These are phyloP conservation scores for Mycteria americana DNA, from an alignment of 2,797 vertebrate species.

Conservation along the genomic window DNA sequence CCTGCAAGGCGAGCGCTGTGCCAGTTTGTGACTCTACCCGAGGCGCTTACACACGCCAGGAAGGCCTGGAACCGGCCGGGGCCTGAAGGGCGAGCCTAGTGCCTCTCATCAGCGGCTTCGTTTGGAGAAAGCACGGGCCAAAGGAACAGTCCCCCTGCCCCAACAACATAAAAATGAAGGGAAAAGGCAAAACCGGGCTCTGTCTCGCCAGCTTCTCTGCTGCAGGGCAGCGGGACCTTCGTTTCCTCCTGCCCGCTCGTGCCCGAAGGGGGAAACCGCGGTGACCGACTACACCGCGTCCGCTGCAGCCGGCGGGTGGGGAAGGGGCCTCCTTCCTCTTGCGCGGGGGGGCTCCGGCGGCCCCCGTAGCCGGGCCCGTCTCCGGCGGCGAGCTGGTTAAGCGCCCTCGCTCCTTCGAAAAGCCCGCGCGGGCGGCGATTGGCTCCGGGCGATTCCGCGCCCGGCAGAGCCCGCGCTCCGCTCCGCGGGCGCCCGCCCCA, in stretches of 20 bases:
- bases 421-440: not conserved
- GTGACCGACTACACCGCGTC: too few relatives aligned
- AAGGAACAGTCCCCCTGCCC: not conserved
- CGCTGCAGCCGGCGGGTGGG: too few relatives aligned
- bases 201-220: not conserved
- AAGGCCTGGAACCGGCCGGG: not conserved
- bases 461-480: not conserved
- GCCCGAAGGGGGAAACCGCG: not conserved
- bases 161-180: not conserved
- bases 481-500: too few relatives aligned
- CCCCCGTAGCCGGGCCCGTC: too few relatives aligned
- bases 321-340: too few relatives aligned
- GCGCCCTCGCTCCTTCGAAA: not conserved
- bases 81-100: not conserved
- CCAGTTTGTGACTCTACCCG: too few relatives aligned
- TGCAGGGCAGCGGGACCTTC: too few relatives aligned
- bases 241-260: too few relatives aligned
- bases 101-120: not conserved
- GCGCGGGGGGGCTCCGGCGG: not conserved
- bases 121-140: not conserved
- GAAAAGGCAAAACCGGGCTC: not conserved
- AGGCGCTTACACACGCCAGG: not conserved
- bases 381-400: too few relatives aligned
- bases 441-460: not conserved
- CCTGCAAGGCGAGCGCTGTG: too few relatives aligned